phyloP scores from a whole-genome alignment of 2,888 invertebrate species.

The Papilio gigon region DNA sequence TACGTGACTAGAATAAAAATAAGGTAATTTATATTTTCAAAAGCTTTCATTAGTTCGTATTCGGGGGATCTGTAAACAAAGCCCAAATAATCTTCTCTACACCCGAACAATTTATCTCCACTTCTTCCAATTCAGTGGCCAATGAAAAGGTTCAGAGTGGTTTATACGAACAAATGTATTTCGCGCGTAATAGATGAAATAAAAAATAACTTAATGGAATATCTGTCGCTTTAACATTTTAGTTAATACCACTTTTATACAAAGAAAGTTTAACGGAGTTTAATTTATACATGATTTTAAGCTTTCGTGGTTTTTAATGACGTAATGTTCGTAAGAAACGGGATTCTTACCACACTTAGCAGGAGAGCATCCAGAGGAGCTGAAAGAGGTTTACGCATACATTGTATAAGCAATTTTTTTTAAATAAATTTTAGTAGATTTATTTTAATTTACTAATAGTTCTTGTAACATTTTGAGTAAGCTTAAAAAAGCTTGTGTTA shows the following conservation, averaged over 20 bases:
- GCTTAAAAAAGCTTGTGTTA: too few species aligned
- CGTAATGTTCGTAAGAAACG: too few species aligned
- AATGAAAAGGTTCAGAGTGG: constrained; percentile 30
- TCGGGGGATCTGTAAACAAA: constrained; percentile 34
- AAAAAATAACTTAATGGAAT: background rate
- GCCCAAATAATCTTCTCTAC: constrained; percentile 34
- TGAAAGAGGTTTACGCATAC: too few species aligned
- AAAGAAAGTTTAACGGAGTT: too few species aligned
- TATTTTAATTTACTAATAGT: too few species aligned
- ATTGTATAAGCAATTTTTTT: too few species aligned
- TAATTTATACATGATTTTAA: too few species aligned
- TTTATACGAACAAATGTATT: constrained; percentile 25
- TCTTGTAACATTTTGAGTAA: too few species aligned
- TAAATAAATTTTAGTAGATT: too few species aligned
- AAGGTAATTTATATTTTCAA: constrained; percentile 30
- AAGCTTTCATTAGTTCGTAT: constrained; percentile 33
- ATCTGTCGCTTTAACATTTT: background rate
- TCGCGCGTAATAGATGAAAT: background rate
- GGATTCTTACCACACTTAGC: too few species aligned
- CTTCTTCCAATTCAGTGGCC: constrained; percentile 37
- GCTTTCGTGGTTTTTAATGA: too few species aligned
- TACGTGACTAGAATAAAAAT: constrained; percentile 29
- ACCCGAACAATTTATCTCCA: constrained; percentile 35
- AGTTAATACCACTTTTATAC: background rate
- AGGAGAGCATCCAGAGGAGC: too few species aligned